Evolutionary conservation across 2,797 vertebrate species (phyloP).

Genomic region (Leptoclinus maculatus): DNA sequence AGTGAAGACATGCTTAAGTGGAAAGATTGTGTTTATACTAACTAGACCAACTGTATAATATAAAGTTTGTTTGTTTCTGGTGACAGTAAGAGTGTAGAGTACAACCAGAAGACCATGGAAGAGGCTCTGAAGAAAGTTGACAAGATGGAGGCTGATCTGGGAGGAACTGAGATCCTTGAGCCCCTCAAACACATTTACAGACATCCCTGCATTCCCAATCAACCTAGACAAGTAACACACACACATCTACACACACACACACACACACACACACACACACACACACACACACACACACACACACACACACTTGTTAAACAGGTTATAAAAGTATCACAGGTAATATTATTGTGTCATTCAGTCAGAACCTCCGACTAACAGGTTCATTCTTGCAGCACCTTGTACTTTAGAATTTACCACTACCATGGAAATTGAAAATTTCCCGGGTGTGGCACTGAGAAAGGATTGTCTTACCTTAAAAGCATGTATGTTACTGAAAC

Average conservation of each 20-base stretch:
- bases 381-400: neutral
- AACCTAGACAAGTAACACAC: constrained; percentile 71
- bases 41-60: too few relatives aligned
- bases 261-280: constrained; percentile 1
- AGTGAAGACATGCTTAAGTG: too few relatives aligned
- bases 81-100: constrained; percentile 79
- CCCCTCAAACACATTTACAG: constrained; percentile 64
- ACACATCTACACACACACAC: neutral
- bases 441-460: too few relatives aligned
- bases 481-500: neutral
- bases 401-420: neutral
- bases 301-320: neutral
- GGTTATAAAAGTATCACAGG: neutral
- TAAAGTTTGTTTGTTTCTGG: neutral
- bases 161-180: constrained; percentile 69
- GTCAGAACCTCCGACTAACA: neutral
- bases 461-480: too few relatives aligned
- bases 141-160: constrained; percentile 57
- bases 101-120: constrained; percentile 83
- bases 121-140: constrained; percentile 76
- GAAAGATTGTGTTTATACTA: too few relatives aligned
- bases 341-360: neutral
- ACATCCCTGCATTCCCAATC: constrained; percentile 63
- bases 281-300: neutral
- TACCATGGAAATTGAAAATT: too few relatives aligned